These are phyloP conservation scores for Drosophila seguyi DNA, from an alignment of 1,140 invertebrate genomes.

Conservation along the genomic window DNA sequence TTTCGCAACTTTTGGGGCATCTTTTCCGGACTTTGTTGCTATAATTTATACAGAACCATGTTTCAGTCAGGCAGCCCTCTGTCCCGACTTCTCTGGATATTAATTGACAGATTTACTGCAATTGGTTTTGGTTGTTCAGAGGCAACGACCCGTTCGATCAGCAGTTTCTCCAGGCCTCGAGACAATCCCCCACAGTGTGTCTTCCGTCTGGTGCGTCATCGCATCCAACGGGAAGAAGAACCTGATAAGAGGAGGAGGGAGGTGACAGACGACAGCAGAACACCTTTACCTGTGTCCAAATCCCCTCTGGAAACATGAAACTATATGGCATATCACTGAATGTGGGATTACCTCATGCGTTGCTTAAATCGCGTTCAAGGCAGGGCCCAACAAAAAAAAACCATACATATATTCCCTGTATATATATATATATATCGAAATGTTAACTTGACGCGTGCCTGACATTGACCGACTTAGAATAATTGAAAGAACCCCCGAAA, in stretches of 20 bases:
- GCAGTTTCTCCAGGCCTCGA: slow-evolving; percentile 1
- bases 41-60: slow-evolving; percentile 31
- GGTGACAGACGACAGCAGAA: no score
- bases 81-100: slow-evolving; percentile 55
- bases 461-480: slow-evolving; percentile 70
- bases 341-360: slow-evolving; percentile 65
- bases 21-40: slow-evolving; percentile 41
- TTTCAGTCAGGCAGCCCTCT: slow-evolving; percentile 22
- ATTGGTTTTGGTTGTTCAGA: slow-evolving; percentile 57
- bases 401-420: slow-evolving; percentile 10
- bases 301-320: slow-evolving; percentile 27
- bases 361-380: slow-evolving; percentile 58
- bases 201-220: slow-evolving; percentile 27
- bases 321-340: slow-evolving; percentile 37
- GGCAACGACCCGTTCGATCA: slow-evolving; percentile 58
- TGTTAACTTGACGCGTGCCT: slow-evolving; percentile 47
- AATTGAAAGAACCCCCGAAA: slow-evolving; percentile 54
- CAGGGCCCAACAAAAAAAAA: slow-evolving; percentile 39
- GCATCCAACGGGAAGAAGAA: slow-evolving; percentile 5
- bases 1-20: slow-evolving; percentile 18
- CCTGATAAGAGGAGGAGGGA: slow-evolving; percentile 10
- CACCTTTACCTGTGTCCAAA: slow-evolving; percentile 14
- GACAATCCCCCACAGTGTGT: slow-evolving; percentile 6
- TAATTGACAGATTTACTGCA: slow-evolving; percentile 79
- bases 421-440: slow-evolving; percentile 40